Evolutionary conservation across 2,888 invertebrate species (phyloP).

Genomic region (Pterobdella sp.): DNA sequence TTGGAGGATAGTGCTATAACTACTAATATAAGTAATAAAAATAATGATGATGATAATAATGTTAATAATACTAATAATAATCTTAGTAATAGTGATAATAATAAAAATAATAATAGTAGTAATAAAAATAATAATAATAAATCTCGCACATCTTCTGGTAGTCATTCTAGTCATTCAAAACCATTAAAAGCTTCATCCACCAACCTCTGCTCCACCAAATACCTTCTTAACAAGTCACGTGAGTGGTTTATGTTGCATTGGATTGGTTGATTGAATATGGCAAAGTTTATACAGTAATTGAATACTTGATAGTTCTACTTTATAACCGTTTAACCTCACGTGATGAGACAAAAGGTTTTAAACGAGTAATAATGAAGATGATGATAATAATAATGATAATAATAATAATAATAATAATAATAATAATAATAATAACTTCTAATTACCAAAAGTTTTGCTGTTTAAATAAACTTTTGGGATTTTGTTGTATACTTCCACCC

Average conservation of each 20-base stretch:
- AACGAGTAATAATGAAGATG: not conserved
- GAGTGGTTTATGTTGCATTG: too few relatives aligned
- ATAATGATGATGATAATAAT: not conserved
- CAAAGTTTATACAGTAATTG: too few relatives aligned
- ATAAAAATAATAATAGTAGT: not conserved
- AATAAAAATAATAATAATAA: not conserved
- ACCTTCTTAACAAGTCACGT: too few relatives aligned
- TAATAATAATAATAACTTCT: not conserved
- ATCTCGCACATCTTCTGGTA: not conserved
- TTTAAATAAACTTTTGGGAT: too few relatives aligned
- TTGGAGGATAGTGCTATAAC: not conserved
- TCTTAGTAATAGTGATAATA: not conserved
- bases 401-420: not conserved
- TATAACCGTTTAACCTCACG: too few relatives aligned
- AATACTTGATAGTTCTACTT: too few relatives aligned
- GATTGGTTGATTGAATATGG: too few relatives aligned
- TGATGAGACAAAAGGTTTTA: too few relatives aligned
- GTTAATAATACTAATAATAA: not conserved
- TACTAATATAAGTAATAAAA: not conserved
- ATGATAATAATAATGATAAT: not conserved
- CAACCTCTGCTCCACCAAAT: not conserved
- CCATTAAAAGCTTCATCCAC: not conserved
- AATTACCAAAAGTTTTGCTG: too few relatives aligned
- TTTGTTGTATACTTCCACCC: too few relatives aligned
- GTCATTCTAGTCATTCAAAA: conserved; percentile 14